Conservation (phyloP, 2,797 vertebrate genomes). For the Melanogrammus aeglefinus region DNA sequence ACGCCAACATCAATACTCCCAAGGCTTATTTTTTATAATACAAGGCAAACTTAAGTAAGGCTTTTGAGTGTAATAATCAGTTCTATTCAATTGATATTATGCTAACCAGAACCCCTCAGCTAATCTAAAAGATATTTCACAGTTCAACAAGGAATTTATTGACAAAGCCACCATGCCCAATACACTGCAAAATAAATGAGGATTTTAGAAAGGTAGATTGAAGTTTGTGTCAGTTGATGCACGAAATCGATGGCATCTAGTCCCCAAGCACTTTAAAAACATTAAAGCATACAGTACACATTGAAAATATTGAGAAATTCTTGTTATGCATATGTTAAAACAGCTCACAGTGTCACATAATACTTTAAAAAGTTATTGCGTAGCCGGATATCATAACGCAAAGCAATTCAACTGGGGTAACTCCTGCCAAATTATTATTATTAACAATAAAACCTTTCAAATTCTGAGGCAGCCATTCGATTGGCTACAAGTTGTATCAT, state of each 20-base stretch:
- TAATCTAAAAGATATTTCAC: neutral
- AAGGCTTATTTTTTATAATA: slow-evolving; percentile 38
- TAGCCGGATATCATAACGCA: neutral
- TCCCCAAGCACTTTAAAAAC: neutral
- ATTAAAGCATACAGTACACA: slow-evolving; percentile 1
- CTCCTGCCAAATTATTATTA: neutral
- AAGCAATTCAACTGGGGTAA: neutral
- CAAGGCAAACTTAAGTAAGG: slow-evolving; percentile 66
- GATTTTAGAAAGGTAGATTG: neutral
- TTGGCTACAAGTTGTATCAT: neutral
- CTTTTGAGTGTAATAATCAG: slow-evolving; percentile 49
- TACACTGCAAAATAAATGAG: neutral
- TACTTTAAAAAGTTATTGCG: slow-evolving; percentile 9
- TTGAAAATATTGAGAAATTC: neutral
- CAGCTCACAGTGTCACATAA: slow-evolving; percentile 58
- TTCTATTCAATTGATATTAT: slow-evolving; percentile 28
- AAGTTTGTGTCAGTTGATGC: neutral
- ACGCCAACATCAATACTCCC: neutral
- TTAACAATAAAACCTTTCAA: neutral
- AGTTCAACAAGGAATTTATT: neutral
- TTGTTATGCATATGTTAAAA: neutral
- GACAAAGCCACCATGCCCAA: neutral
- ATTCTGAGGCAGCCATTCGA: neutral
- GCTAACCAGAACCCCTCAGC: neutral
- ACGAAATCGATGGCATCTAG: neutral